These are phyloP conservation scores for Spinibarbus caldwelli DNA, from an alignment of 2,797 vertebrate species.

Conservation along the genomic window DNA sequence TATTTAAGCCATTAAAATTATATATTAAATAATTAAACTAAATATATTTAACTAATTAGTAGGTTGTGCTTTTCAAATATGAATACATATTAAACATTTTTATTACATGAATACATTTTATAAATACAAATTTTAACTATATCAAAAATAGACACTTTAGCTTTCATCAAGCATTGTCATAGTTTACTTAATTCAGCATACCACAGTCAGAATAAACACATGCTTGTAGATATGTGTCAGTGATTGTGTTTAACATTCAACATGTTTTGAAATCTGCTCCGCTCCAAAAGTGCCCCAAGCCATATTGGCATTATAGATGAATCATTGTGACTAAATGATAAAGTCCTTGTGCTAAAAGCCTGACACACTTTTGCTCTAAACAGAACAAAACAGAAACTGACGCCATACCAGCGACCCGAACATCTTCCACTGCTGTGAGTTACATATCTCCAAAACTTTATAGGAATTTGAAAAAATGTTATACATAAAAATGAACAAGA, in stretches of 20 bases:
- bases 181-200: conserved; percentile 1
- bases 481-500: not conserved
- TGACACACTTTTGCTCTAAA: conserved; percentile 29
- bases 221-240: not conserved
- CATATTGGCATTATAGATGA: not conserved
- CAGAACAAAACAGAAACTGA: conserved; percentile 28
- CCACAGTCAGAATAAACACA: not conserved
- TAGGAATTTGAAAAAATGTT: not conserved
- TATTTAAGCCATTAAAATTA: not conserved
- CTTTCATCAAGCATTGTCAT: not conserved
- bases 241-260: not conserved
- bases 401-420: not conserved
- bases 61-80: not conserved
- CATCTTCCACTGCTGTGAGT: conserved; percentile 38
- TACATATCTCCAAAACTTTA: not conserved
- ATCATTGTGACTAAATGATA: conserved; percentile 28
- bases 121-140: not conserved
- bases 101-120: not conserved
- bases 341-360: not conserved
- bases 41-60: not conserved
- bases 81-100: not conserved
- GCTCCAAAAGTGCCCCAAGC: not conserved
- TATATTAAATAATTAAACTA: no score
- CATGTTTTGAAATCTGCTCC: not conserved
- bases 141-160: not conserved